phyloP scores from a whole-genome alignment of 2,113 vertebrate species.

The Phasianus colchicus region DNA sequence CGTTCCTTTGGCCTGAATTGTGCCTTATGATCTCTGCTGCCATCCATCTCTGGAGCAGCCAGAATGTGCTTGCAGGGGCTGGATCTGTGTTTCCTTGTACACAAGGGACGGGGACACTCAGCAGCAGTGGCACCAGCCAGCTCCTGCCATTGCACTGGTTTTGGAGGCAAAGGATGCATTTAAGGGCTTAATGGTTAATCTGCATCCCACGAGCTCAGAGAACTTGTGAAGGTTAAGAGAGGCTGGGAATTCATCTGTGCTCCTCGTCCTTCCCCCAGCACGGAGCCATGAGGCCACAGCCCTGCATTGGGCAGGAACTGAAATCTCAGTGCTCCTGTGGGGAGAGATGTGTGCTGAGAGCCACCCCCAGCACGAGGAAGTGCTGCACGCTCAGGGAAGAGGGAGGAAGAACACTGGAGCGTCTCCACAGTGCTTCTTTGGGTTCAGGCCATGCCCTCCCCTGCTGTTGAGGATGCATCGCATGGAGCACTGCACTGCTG shows the following conservation, averaged over 20 bases:
- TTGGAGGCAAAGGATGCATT: neutral
- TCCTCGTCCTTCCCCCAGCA: neutral
- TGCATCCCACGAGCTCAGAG: neutral
- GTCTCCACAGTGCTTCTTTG: neutral
- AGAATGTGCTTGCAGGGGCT: neutral
- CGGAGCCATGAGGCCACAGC: neutral
- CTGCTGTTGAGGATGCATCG: no score
- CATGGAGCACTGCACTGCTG: no score
- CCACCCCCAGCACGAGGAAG: neutral
- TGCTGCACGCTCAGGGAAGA: neutral
- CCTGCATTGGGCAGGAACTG: neutral
- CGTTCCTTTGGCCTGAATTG: neutral
- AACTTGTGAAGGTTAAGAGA: neutral
- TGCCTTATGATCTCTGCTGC: neutral
- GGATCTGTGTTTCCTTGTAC: constrained; percentile 59
- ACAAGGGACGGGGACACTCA: neutral
- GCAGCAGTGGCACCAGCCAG: neutral
- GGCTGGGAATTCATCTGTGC: neutral
- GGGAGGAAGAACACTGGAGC: neutral
- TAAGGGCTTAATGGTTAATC: constrained; percentile 48
- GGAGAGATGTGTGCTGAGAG: neutral
- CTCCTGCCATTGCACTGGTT: accelerated
- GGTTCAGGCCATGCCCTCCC: no score
- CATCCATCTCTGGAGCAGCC: accelerated
- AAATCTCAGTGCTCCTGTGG: neutral